Conservation (phyloP, 2,888 invertebrate genomes). For the Atethmia centrago region DNA sequence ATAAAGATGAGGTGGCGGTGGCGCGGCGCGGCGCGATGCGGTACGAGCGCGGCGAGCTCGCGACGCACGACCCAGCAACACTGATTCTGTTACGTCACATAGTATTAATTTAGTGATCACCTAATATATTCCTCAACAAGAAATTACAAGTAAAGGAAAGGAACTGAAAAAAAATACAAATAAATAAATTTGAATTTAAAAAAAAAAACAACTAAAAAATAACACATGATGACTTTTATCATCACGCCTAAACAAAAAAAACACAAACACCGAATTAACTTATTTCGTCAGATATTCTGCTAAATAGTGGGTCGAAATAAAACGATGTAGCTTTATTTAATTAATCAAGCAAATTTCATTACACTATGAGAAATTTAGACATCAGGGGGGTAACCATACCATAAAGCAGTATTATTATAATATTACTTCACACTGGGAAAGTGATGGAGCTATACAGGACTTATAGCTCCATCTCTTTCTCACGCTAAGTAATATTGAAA, state of each 20-base stretch:
- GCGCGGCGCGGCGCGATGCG: slow-evolving; percentile 87
- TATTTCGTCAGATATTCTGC: neutral
- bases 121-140: neutral
- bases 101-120: neutral
- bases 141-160: neutral
- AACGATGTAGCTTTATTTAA: neutral
- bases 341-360: neutral
- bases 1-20: slow-evolving; percentile 86
- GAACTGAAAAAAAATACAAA: no score
- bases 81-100: slow-evolving; percentile 84
- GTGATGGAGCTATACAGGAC: no score
- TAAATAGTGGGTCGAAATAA: neutral
- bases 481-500: no score
- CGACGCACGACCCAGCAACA: slow-evolving; percentile 92
- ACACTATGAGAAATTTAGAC: neutral
- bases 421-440: no score
- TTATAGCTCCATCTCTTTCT: no score
- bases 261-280: neutral
- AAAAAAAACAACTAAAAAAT: neutral
- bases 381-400: no score
- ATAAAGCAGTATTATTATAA: no score
- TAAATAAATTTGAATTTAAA: no score
- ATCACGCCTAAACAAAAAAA: neutral
- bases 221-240: no score
- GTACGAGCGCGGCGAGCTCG: slow-evolving; percentile 92